Conservation (phyloP, 2,888 invertebrate genomes). For the Rotaria macrura region DNA sequence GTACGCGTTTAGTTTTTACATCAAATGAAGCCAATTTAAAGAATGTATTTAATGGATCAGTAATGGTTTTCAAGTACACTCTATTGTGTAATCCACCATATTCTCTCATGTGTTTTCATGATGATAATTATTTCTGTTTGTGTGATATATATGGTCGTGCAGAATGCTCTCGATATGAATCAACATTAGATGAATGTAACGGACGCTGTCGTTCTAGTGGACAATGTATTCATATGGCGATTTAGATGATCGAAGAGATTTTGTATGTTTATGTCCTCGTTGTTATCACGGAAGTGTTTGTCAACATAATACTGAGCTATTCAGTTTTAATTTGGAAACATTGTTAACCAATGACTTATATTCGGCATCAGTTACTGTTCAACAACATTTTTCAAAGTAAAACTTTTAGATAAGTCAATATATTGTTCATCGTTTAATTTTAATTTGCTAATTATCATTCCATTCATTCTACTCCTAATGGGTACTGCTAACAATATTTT, state of each 20-base stretch:
- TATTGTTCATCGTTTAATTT: not conserved
- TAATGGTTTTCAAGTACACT: not conserved
- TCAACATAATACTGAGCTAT: not conserved
- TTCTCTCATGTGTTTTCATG: slow-evolving; percentile 7
- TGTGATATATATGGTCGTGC: not conserved
- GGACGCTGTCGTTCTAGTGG: not conserved
- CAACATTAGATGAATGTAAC: not conserved
- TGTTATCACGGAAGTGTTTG: not conserved
- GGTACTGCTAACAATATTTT: not conserved
- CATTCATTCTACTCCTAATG: not conserved
- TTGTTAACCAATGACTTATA: not conserved
- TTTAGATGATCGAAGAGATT: not conserved
- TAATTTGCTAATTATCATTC: not conserved
- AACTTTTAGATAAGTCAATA: no score
- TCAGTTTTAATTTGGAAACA: not conserved
- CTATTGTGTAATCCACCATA: not conserved
- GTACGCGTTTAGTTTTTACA: not conserved
- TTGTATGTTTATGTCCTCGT: not conserved
- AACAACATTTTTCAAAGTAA: no score
- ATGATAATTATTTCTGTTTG: not conserved
- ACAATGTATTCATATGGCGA: not conserved
- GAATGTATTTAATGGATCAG: not conserved
- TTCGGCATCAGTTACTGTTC: not conserved
- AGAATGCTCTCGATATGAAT: not conserved
- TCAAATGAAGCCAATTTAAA: not conserved